These are phyloP conservation scores for Phainopepla nitens DNA, from an alignment of 2,113 vertebrate species.

Conservation along the genomic window DNA sequence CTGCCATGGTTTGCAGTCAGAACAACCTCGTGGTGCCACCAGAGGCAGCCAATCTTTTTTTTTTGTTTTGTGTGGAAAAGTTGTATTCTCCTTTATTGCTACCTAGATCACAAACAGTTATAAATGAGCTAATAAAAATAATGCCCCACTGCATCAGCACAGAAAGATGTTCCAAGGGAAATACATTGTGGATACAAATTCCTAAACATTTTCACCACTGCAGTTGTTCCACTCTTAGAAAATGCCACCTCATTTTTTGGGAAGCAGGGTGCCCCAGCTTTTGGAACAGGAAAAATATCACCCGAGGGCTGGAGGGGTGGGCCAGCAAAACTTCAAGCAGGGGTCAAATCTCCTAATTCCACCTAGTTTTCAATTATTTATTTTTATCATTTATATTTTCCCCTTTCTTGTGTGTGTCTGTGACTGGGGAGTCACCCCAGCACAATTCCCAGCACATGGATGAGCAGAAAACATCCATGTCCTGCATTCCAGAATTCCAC, in stretches of 20 bases:
- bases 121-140: neutral
- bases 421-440: neutral
- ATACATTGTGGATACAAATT: neutral
- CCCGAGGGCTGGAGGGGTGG: neutral
- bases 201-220: neutral
- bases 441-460: neutral
- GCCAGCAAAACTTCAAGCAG: neutral
- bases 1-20: neutral
- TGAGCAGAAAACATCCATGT: neutral
- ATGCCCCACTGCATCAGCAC: accelerated
- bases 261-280: neutral
- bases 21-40: neutral
- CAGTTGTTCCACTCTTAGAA: neutral
- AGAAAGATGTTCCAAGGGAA: neutral
- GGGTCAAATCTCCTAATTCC: neutral
- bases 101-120: neutral
- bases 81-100: neutral
- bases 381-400: neutral
- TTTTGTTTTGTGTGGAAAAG: neutral
- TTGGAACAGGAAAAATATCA: neutral
- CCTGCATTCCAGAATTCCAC: neutral
- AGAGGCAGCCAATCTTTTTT: neutral
- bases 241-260: neutral
- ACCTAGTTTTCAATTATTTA: neutral
- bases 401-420: neutral